phyloP scores from a whole-genome alignment of 2,797 vertebrate species.

The Chiloscyllium punctatum region DNA sequence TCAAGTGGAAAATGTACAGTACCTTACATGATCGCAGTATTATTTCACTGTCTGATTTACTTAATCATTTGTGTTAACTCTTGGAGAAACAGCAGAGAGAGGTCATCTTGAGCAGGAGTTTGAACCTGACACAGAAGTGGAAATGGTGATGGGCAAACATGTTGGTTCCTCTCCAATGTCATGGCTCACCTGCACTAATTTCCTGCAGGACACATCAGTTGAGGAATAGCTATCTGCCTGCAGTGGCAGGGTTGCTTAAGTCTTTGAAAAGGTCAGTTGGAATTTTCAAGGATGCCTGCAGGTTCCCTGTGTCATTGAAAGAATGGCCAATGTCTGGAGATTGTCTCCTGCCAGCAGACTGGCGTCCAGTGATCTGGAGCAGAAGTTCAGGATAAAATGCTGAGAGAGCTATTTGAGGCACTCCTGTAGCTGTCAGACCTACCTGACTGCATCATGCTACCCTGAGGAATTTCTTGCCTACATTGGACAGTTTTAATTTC shows the following conservation, averaged over 20 bases:
- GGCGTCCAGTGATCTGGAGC: too few species aligned
- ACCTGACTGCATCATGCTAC: too few species aligned
- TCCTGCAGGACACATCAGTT: not conserved
- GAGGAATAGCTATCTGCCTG: not conserved
- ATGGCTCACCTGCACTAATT: not conserved
- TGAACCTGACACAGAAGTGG: not conserved
- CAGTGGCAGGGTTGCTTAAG: not conserved
- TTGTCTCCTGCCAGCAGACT: not conserved
- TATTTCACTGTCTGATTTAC: not conserved
- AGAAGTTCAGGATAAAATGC: not conserved
- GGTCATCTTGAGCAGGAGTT: not conserved
- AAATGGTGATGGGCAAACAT: not conserved
- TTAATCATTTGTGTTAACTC: not conserved
- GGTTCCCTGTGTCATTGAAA: too few species aligned
- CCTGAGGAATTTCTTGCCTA: not conserved
- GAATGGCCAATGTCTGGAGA: not conserved
- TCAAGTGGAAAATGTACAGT: not conserved
- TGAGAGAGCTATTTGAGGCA: not conserved
- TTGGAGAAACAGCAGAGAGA: not conserved
- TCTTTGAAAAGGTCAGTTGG: not conserved
- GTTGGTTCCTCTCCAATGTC: not conserved
- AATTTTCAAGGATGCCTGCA: not conserved
- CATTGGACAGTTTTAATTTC: not conserved
- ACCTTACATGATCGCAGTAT: not conserved
- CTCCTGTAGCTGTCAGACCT: not conserved